Conservation (phyloP, 2,797 vertebrate genomes). For the Cephalopachus bancanus region DNA sequence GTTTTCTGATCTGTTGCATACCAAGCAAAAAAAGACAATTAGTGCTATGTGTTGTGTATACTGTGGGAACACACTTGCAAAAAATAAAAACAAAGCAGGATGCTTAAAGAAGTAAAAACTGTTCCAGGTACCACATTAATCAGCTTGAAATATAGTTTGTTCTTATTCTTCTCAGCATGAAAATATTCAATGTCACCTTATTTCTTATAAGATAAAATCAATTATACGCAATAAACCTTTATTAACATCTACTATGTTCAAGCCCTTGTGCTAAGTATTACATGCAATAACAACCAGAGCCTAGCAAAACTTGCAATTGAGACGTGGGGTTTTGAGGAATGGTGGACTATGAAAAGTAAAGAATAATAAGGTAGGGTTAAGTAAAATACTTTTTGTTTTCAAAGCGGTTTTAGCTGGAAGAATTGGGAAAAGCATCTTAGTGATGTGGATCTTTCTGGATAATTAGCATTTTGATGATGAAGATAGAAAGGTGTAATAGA, state of each 20-base stretch:
- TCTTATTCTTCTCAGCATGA: background rate
- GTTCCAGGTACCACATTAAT: background rate
- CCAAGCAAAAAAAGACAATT: background rate
- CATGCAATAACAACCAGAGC: too few relatives aligned
- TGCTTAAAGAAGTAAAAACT: background rate
- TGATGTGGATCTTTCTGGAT: background rate
- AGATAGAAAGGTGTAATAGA: background rate
- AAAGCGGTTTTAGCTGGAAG: background rate
- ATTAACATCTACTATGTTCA: background rate
- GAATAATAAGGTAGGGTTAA: background rate
- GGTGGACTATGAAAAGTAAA: background rate
- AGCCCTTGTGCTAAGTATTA: background rate
- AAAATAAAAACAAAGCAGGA: background rate
- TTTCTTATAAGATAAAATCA: slow-evolving; percentile 32
- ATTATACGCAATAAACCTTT: slow-evolving; percentile 8
- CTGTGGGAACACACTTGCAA: background rate
- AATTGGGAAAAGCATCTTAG: background rate
- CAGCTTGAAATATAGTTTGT: slow-evolving; percentile 33
- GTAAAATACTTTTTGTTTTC: background rate
- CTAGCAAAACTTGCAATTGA: background rate
- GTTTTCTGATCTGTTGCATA: background rate
- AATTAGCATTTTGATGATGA: background rate
- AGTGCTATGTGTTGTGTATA: background rate
- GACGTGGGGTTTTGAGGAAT: background rate
- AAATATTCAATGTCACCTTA: background rate